Conservation (phyloP, 1,140 invertebrate genomes). For the Ceratina japonica region DNA sequence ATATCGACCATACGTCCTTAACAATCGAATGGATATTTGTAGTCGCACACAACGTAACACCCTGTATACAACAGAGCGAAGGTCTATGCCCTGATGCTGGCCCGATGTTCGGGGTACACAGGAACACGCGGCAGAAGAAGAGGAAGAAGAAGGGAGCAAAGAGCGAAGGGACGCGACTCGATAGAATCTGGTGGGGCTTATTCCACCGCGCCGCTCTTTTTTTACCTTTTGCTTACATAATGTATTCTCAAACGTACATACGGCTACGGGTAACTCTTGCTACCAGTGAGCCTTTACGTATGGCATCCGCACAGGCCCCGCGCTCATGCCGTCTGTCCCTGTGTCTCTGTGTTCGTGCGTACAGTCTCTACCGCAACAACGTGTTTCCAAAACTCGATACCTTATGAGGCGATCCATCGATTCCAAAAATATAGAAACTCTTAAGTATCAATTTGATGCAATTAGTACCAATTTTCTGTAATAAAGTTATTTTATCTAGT, state of each 20-base stretch:
- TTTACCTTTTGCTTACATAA: constrained; percentile 72
- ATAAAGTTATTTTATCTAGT: too few relatives aligned
- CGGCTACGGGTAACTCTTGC: constrained; percentile 44
- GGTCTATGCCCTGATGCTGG: constrained; percentile 70
- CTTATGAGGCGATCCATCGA: too few relatives aligned
- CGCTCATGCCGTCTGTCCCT: neutral
- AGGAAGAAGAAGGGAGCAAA: constrained; percentile 21
- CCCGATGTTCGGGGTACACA: constrained; percentile 40
- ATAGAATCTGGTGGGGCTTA: constrained; percentile 60
- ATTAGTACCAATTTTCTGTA: too few relatives aligned
- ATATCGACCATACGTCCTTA: too few relatives aligned
- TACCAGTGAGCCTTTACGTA: constrained; percentile 51
- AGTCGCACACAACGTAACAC: too few relatives aligned
- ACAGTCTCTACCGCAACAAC: neutral
- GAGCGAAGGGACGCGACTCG: constrained; percentile 61
- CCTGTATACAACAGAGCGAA: constrained; percentile 51
- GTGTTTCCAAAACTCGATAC: too few relatives aligned
- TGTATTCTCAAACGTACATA: constrained; percentile 72
- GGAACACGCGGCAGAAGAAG: constrained; percentile 25
- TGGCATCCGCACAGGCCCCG: constrained; percentile 37
- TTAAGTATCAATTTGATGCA: too few relatives aligned
- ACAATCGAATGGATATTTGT: too few relatives aligned
- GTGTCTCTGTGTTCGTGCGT: constrained; percentile 5
- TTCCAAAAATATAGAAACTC: too few relatives aligned
- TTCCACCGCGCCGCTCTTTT: constrained; percentile 62